Base-by-base conservation (phyloP, 2,888 invertebrate species). In the Anoplius nigerrimus region DNA sequence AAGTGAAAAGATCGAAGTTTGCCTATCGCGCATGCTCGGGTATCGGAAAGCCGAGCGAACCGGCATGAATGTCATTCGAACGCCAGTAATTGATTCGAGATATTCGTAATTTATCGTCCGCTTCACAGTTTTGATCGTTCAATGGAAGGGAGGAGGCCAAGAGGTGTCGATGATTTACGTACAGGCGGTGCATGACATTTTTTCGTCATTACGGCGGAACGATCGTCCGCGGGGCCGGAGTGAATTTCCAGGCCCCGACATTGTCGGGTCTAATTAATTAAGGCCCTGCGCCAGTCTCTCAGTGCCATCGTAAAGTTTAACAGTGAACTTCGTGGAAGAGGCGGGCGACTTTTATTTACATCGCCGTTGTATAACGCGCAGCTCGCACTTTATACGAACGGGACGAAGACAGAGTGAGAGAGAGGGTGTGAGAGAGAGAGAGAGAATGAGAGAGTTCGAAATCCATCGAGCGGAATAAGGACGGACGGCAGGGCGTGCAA, bases 201-300 rank as follows among this genome's bases (percentile, higher is more conserved):
- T 24, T 24, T 24, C 6, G 24, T 24, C 34, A 34, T 34, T 13
- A 13, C 34, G 4, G 1, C 8, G 1, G 53, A 53, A 53, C 5
- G n/a, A 27, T 53, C 54, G 2, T 18, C 11, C 11, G 24, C 16
- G 61, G 61, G 34, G 11, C 34, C 34, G 34, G 11, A 3, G 34
- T 34, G 34, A 34, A 34, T 6, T 5, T 34, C 1, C 34, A 34
- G 34, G 34, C 34, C 45, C 48, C 65, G 65, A 73, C 78, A 76
- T 74, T 78, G 72, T 73, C 58, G 70, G 42, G 68, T 61, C 69
- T 66, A 78, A 83, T 84, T 84, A 84, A 82, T 84, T 83, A 83
- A 80, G 64, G 72, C 68, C 71, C 62, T n/a, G 70, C 61, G 70
- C 69, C 68, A 62, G 75, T 73, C 78, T 65, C 63, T 56, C 67